Percentiles rank a stretch among this genome's conserved stretches.
These are phyloP conservation scores for Lasioglossum morio DNA, from an alignment of 2,888 invertebrate genomes.

Conservation along the genomic window DNA sequence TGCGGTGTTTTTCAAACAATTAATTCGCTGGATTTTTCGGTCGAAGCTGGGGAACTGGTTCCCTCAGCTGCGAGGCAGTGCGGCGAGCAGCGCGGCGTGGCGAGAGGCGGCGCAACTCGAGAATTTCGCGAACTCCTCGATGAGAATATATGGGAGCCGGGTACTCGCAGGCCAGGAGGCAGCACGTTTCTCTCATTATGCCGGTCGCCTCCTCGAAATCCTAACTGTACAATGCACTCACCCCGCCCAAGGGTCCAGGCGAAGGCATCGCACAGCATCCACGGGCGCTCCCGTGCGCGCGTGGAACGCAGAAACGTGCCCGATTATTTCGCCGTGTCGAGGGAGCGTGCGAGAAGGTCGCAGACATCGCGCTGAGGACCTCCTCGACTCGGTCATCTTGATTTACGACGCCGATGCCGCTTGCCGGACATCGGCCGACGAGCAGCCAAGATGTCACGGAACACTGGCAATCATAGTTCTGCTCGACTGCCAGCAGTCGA, in stretches of 20 bases:
- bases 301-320: slow-evolving; percentile 66
- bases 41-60: slow-evolving; percentile 45
- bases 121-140: slow-evolving; percentile 32
- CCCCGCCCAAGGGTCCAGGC: slow-evolving; percentile 79
- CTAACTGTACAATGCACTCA: slow-evolving; percentile 81
- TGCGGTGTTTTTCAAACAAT: slow-evolving; percentile 55
- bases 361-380: slow-evolving; percentile 46
- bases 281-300: slow-evolving; percentile 49
- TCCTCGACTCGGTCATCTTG: slow-evolving; percentile 63
- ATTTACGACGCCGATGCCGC: slow-evolving; percentile 53
- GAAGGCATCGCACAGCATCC: slow-evolving; percentile 48
- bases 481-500: not conserved
- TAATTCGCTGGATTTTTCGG: slow-evolving; percentile 53
- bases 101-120: slow-evolving; percentile 4
- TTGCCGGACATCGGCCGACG: not conserved
- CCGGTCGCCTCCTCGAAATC: slow-evolving; percentile 75
- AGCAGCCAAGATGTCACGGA: not conserved
- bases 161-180: slow-evolving; percentile 77
- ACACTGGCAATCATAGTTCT: not conserved
- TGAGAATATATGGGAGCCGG: slow-evolving; percentile 49
- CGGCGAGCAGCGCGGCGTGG: not conserved
- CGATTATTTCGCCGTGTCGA: slow-evolving; percentile 63
- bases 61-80: too few species aligned
- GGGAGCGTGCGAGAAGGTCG: slow-evolving; percentile 69
- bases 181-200: slow-evolving; percentile 82